phyloP scores from a whole-genome alignment of 2,113 vertebrate genomes.

The Furnarius figulus region DNA sequence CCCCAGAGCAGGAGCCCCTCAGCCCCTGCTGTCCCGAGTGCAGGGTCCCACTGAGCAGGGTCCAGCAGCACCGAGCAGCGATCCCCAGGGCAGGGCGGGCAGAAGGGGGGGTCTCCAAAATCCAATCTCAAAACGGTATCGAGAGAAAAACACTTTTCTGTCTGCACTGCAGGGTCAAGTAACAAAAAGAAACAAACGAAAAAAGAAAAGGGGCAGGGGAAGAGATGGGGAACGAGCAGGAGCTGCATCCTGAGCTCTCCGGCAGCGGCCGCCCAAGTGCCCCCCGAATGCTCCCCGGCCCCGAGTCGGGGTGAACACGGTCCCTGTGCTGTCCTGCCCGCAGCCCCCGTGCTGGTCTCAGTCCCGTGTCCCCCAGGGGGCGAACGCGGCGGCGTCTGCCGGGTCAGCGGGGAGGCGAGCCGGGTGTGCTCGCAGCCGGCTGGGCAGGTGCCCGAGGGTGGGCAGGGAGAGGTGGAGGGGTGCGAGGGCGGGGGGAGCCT shows the following conservation, averaged over 20 bases:
- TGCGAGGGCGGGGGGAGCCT: not conserved
- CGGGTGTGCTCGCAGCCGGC: not conserved
- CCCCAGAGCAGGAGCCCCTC: not conserved
- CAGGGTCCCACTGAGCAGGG: not conserved
- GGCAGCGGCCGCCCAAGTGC: not conserved
- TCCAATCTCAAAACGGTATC: slow-evolving; percentile 11
- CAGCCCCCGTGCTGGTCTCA: not conserved
- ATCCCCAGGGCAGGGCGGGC: not conserved
- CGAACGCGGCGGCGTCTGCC: not conserved
- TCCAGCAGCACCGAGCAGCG: not conserved
- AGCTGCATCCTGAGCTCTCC: not conserved
- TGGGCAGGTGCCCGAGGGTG: not conserved
- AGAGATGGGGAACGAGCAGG: not conserved
- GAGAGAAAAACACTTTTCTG: slow-evolving; percentile 13
- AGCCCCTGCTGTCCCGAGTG: not conserved
- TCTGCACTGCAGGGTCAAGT: slow-evolving; percentile 50
- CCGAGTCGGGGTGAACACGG: not conserved
- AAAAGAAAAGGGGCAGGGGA: not conserved
- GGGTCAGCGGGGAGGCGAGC: not conserved
- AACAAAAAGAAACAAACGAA: slow-evolving; percentile 8
- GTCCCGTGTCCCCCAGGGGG: not conserved
- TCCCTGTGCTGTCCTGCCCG: not conserved
- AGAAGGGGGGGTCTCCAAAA: not conserved
- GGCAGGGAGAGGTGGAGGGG: slow-evolving; percentile 5
- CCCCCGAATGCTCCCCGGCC: not conserved